phyloP scores from a whole-genome alignment of 2,113 vertebrate genomes.

The Eclectus roratus region DNA sequence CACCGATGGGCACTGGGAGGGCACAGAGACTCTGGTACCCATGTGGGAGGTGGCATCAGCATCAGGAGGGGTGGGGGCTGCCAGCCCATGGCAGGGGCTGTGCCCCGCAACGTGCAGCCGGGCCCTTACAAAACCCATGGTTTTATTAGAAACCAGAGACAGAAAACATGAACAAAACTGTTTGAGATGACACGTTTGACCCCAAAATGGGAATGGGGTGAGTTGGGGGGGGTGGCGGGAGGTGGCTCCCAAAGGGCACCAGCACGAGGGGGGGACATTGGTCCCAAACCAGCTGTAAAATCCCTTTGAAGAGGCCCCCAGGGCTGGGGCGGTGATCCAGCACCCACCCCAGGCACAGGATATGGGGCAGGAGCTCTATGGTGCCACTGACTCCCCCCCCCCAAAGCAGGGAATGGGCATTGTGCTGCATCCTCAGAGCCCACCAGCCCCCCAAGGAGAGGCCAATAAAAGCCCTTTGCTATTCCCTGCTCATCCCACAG shows the following conservation, averaged over 20 bases:
- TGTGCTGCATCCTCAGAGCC: background rate
- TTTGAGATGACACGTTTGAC: background rate
- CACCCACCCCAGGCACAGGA: background rate
- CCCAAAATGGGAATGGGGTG: background rate
- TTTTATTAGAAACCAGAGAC: conserved; percentile 29
- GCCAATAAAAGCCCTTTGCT: background rate
- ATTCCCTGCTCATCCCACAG: background rate
- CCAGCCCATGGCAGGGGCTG: background rate
- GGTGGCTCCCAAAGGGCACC: background rate
- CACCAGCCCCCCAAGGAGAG: background rate
- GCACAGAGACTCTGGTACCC: background rate
- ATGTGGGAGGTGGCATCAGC: background rate
- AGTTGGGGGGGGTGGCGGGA: rapidly evolving
- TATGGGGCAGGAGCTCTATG: background rate
- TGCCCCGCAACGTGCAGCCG: rapidly evolving
- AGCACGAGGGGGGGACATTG: background rate
- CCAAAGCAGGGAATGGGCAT: background rate
- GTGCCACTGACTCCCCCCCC: background rate
- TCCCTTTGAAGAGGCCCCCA: background rate
- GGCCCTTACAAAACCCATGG: background rate
- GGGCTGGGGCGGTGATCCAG: background rate
- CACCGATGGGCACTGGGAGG: background rate
- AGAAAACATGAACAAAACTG: background rate
- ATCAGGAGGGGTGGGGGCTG: rapidly evolving
- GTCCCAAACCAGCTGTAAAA: background rate